Conservation (phyloP, 1,140 invertebrate species). For the Copidosoma floridanum region DNA sequence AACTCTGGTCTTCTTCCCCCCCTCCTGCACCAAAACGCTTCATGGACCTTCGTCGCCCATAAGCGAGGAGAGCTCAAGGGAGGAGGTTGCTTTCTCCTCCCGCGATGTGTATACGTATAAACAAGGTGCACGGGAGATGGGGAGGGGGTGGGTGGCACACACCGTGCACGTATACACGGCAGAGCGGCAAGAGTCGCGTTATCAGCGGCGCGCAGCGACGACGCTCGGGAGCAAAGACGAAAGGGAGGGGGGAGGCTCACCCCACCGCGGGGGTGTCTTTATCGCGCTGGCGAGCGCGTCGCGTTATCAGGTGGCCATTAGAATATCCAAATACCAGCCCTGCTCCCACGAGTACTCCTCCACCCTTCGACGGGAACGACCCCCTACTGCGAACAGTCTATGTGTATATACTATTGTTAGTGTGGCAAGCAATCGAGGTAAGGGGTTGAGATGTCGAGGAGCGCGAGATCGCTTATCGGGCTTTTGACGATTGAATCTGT, state of each 20-base stretch:
- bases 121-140: constrained; percentile 31
- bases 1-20: too few relatives aligned
- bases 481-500: too few relatives aligned
- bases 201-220: constrained; percentile 52
- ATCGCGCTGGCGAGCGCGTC: constrained; percentile 50
- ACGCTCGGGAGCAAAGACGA: constrained; percentile 11
- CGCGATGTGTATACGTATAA: constrained; percentile 39
- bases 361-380: constrained; percentile 11
- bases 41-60: too few relatives aligned
- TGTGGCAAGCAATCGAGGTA: too few relatives aligned
- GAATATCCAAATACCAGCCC: constrained; percentile 56
- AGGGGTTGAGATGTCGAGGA: too few relatives aligned
- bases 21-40: too few relatives aligned
- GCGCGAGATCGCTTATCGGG: too few relatives aligned
- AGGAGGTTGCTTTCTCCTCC: too few relatives aligned
- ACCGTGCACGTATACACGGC: not conserved
- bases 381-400: too few relatives aligned
- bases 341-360: constrained; percentile 10
- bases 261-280: constrained; percentile 46
- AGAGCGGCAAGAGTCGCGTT: constrained; percentile 34
- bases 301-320: constrained; percentile 55
- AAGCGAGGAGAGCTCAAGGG: too few relatives aligned
- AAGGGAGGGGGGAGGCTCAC: not conserved
- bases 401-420: too few relatives aligned
- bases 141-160: constrained; percentile 30